Evolutionary conservation across 2,797 vertebrate species (phyloP).

Genomic region (Myotis planiceps): DNA sequence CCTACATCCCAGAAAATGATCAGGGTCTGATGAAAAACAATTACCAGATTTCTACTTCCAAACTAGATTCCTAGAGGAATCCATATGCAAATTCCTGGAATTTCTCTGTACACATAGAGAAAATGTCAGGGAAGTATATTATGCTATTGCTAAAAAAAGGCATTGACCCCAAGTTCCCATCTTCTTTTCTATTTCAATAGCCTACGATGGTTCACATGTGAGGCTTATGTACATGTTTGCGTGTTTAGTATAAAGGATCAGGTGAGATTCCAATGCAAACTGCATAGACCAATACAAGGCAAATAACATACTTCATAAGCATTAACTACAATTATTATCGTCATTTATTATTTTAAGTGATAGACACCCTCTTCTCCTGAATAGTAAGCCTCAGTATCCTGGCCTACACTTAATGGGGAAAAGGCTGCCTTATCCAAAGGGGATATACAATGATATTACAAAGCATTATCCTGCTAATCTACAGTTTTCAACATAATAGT

Average conservation of each 20-base stretch:
- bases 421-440: background rate
- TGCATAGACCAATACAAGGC: background rate
- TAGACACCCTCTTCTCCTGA: background rate
- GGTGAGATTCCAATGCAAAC: background rate
- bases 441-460: background rate
- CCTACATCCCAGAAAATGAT: background rate
- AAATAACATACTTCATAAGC: background rate
- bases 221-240: background rate
- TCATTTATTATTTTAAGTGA: background rate
- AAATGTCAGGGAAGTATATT: background rate
- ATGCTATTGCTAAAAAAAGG: background rate
- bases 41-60: background rate
- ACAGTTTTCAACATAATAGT: background rate
- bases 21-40: background rate
- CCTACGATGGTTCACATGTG: background rate
- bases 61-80: background rate
- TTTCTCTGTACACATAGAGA: background rate
- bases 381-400: background rate
- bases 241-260: background rate
- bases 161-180: background rate
- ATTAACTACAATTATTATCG: background rate
- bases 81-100: background rate
- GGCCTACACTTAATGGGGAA: background rate
- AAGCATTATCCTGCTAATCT: background rate
- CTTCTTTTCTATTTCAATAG: background rate